Percentiles rank a stretch among this genome's conserved stretches.
Evolutionary conservation across 2,797 vertebrate species (phyloP).

Genomic region (Crenichthys baileyi): DNA sequence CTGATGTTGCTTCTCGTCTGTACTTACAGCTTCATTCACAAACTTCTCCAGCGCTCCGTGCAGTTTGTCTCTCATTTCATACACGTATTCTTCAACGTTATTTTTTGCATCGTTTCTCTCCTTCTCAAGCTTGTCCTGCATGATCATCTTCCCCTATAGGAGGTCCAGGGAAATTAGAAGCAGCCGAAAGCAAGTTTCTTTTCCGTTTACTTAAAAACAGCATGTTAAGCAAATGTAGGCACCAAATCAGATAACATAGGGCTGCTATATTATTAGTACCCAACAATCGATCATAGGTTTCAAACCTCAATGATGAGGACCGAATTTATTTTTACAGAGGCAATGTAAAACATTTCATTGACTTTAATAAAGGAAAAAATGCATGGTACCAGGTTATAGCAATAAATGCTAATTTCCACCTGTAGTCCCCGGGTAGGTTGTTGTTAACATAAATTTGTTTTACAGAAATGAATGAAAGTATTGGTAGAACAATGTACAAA

Average conservation of each 20-base stretch:
- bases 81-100: conserved; percentile 95
- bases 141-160: conserved; percentile 96
- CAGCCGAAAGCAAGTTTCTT: not conserved
- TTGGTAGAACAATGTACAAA: too few species aligned
- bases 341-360: too few species aligned
- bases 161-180: not conserved
- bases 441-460: too few species aligned
- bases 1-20: not conserved
- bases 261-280: not conserved
- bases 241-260: not conserved
- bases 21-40: conserved; percentile 88
- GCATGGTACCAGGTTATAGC: too few species aligned
- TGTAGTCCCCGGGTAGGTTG: too few species aligned
- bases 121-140: conserved; percentile 99
- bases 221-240: not conserved
- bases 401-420: too few species aligned
- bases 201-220: not conserved
- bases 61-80: conserved; percentile 98
- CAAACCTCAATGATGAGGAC: not conserved
- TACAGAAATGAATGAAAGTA: too few species aligned
- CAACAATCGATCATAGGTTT: not conserved
- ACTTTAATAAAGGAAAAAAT: too few species aligned
- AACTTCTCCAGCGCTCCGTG: conserved; percentile 91
- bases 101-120: conserved; percentile 98
- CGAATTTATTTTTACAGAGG: too few species aligned